Conservation (phyloP, 2,797 vertebrate genomes). For the Gadopsis bispinosus region DNA sequence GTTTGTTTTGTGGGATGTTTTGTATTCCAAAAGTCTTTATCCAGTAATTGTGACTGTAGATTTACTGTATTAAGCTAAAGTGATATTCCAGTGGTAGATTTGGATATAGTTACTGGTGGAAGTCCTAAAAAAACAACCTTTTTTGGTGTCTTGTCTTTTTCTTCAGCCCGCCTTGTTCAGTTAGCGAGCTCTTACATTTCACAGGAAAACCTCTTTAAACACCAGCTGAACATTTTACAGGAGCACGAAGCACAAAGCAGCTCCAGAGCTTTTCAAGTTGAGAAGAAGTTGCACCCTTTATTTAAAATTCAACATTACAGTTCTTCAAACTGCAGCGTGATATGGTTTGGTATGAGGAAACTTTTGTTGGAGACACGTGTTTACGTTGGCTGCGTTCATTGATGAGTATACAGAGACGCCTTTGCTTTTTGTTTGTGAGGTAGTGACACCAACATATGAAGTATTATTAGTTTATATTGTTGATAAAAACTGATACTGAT, state of each 20-base stretch:
- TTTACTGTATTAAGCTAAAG: background rate
- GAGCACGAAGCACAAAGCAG: background rate
- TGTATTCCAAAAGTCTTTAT: background rate
- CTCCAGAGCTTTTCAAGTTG: slow-evolving; percentile 2
- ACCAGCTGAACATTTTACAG: slow-evolving; percentile 4
- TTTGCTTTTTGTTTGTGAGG: background rate
- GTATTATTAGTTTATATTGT: background rate
- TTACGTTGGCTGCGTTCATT: background rate
- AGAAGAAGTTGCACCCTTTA: background rate
- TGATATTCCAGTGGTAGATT: background rate
- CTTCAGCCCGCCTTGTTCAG: background rate
- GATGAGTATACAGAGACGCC: background rate
- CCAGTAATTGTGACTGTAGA: background rate
- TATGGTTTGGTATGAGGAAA: background rate
- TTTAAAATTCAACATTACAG: background rate
- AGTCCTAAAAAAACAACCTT: background rate
- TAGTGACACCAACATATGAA: background rate
- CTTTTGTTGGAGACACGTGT: background rate
- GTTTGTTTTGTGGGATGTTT: background rate
- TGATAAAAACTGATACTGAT: no score
- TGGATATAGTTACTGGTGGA: background rate
- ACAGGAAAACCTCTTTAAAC: background rate
- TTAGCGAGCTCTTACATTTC: background rate
- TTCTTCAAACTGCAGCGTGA: background rate
- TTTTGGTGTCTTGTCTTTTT: background rate